Conservation (phyloP, 1,140 invertebrate species). For the Maniola jurtina region DNA sequence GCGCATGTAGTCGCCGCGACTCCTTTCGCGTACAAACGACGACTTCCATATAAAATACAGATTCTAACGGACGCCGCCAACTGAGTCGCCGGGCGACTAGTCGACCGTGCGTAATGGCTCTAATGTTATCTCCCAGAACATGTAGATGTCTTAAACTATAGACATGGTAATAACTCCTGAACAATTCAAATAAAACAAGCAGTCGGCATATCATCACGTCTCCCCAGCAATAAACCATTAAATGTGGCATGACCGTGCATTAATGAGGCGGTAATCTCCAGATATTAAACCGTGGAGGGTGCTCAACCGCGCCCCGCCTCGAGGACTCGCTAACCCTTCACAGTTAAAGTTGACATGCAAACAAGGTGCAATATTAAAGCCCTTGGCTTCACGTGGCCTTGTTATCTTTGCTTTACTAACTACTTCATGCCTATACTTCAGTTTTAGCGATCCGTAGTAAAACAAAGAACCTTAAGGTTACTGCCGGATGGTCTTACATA, state of each 20-base stretch:
- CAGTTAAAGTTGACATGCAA: slow-evolving; percentile 24
- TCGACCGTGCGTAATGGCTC: too few species aligned
- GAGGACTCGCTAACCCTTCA: slow-evolving; percentile 18
- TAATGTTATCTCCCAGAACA: too few species aligned
- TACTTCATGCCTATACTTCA: too few species aligned
- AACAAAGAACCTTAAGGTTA: too few species aligned
- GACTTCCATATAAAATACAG: too few species aligned
- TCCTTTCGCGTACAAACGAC: too few species aligned
- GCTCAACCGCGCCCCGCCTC: slow-evolving; percentile 16
- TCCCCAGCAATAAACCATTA: slow-evolving; percentile 22
- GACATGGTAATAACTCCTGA: not conserved
- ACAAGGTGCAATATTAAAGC: slow-evolving; percentile 27
- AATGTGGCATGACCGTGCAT: slow-evolving; percentile 35
- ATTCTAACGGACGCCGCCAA: too few species aligned
- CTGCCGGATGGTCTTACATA: too few species aligned
- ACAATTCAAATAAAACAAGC: slow-evolving; percentile 16
- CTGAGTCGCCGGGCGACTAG: too few species aligned
- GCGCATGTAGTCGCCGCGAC: too few species aligned
- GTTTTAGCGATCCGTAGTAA: too few species aligned
- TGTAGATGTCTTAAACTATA: not conserved
- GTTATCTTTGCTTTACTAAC: not conserved
- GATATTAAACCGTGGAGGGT: slow-evolving; percentile 39
- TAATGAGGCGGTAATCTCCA: slow-evolving; percentile 42
- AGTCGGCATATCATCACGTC: slow-evolving; percentile 16
- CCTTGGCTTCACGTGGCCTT: slow-evolving; percentile 1